These are phyloP conservation scores for Peromyscus californicus DNA, from an alignment of 2,113 vertebrate species.

Conservation along the genomic window DNA sequence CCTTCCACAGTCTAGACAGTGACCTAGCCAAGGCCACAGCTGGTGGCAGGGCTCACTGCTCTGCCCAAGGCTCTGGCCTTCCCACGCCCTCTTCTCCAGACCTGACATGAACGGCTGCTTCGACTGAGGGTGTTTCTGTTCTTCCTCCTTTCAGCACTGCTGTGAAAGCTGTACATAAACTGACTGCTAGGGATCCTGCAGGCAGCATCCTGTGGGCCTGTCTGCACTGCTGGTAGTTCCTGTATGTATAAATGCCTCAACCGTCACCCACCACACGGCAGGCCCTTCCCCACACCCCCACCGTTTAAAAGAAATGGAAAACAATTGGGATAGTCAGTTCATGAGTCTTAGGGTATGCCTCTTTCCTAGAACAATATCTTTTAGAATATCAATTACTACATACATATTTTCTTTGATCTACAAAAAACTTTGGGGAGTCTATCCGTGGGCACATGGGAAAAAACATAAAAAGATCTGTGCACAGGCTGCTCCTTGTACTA, in stretches of 20 bases:
- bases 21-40: background rate
- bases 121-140: background rate
- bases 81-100: background rate
- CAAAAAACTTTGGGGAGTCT: background rate
- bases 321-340: background rate
- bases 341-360: background rate
- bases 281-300: background rate
- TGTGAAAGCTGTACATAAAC: background rate
- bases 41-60: background rate
- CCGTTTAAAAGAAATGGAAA: background rate
- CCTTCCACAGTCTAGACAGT: fast-evolving
- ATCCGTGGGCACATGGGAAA: background rate
- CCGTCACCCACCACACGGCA: background rate
- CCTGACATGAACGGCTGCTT: background rate
- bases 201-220: background rate
- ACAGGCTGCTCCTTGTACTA: background rate
- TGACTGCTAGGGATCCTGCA: background rate
- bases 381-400: background rate
- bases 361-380: background rate
- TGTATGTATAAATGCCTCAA: background rate
- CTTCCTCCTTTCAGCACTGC: background rate
- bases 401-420: background rate
- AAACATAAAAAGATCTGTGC: background rate
- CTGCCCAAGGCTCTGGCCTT: background rate
- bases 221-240: background rate